These are phyloP conservation scores for Rhagophthalmus giganteus DNA, from an alignment of 2,888 invertebrate species.

Conservation along the genomic window DNA sequence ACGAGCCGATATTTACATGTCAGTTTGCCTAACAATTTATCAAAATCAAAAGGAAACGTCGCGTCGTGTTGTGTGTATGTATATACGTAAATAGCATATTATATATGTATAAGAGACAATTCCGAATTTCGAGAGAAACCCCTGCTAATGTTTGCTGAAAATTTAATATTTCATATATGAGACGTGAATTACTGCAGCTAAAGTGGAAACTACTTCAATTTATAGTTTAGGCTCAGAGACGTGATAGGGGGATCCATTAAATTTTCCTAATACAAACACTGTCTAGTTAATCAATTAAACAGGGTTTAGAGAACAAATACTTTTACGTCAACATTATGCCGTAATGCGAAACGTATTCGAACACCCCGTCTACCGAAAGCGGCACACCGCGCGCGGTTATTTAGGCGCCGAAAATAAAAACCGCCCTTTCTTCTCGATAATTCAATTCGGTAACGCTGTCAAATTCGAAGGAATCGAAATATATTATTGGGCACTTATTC, in stretches of 20 bases:
- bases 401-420: no score
- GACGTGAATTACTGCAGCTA: not conserved
- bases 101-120: not conserved
- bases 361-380: not conserved
- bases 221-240: not conserved
- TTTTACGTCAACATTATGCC: constrained; percentile 1
- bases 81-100: not conserved
- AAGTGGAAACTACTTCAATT: not conserved
- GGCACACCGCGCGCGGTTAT: no score
- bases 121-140: not conserved
- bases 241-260: constrained; percentile 1
- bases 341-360: not conserved
- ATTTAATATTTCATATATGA: not conserved
- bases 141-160: not conserved
- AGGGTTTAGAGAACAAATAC: not conserved
- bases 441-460: no score
- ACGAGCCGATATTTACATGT: not conserved
- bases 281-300: constrained; percentile 2
- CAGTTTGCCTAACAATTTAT: not conserved
- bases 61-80: no score
- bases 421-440: no score
- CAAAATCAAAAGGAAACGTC: not conserved
- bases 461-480: no score
- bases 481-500: no score
- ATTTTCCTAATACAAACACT: not conserved